Conservation (phyloP, 2,888 invertebrate species). For the Mesorhabditis belari region DNA sequence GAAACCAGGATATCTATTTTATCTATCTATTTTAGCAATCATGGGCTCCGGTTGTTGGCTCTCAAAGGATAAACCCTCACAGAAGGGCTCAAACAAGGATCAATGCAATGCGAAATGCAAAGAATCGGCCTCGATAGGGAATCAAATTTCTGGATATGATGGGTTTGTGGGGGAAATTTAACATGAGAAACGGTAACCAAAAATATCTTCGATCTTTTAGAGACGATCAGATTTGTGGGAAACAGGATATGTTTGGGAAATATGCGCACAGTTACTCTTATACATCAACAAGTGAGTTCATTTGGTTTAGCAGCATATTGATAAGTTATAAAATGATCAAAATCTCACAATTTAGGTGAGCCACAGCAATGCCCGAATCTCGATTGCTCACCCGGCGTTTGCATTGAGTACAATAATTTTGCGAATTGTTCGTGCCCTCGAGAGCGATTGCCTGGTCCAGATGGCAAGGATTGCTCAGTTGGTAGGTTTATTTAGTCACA, state of each 20-base stretch:
- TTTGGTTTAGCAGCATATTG: too few relatives aligned
- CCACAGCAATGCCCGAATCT: not conserved
- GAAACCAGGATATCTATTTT: too few relatives aligned
- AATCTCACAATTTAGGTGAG: not conserved
- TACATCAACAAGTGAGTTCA: too few relatives aligned
- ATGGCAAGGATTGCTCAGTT: not conserved
- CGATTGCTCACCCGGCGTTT: not conserved
- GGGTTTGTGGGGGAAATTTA: not conserved
- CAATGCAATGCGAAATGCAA: not conserved
- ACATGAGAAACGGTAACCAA: not conserved
- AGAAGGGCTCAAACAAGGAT: not conserved
- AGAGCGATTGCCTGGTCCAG: not conserved
- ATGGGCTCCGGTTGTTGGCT: too few relatives aligned
- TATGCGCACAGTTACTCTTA: too few relatives aligned
- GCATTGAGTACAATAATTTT: not conserved
- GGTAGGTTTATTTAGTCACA: not conserved
- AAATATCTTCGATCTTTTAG: not conserved
- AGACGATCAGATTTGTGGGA: not conserved
- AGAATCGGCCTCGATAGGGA: not conserved
- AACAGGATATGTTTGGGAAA: too few relatives aligned
- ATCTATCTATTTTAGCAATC: too few relatives aligned
- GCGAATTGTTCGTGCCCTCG: not conserved
- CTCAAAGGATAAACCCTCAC: not conserved
- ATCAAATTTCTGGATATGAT: not conserved
- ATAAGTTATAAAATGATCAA: too few relatives aligned